These are phyloP conservation scores for Neolamprologus devosi DNA, from an alignment of 2,113 vertebrate species.

Conservation along the genomic window DNA sequence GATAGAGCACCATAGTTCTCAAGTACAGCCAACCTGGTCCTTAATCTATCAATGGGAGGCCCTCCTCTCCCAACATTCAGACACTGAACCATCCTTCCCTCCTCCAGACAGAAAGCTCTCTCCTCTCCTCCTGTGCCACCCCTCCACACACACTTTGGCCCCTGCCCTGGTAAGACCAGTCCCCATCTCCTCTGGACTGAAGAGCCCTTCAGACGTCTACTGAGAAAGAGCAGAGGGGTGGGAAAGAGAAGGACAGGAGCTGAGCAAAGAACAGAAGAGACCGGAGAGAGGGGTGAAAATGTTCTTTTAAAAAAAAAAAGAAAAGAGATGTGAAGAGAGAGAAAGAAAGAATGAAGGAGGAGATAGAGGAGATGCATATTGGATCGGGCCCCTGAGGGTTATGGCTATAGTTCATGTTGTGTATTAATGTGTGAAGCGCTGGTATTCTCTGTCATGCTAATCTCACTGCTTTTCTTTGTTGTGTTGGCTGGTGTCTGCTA, in stretches of 20 bases:
- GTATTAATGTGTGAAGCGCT: constrained; percentile 54
- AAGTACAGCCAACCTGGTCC: constrained; percentile 66
- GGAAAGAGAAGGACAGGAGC: constrained; percentile 48
- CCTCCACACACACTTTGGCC: constrained; percentile 15
- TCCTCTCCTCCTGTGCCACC: constrained; percentile 29
- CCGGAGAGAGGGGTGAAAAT: constrained; percentile 1
- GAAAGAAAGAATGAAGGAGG: constrained; percentile 38
- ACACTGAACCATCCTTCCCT: constrained; percentile 44
- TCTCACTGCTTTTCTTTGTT: constrained; percentile 55
- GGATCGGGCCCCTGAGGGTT: constrained; percentile 40
- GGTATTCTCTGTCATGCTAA: constrained; percentile 69
- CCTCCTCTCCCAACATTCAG: constrained; percentile 58
- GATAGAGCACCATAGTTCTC: constrained; percentile 57
- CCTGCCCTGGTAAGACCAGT: constrained; percentile 47
- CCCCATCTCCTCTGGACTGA: constrained; percentile 53
- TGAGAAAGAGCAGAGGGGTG: constrained; percentile 67
- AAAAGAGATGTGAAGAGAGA: constrained; percentile 38
- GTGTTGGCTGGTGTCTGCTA: constrained; percentile 49
- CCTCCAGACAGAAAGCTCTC: constrained; percentile 55
- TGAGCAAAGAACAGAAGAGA: constrained; percentile 24
- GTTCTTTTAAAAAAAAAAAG: background rate
- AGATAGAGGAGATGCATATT: constrained; percentile 53
- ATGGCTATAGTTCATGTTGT: constrained; percentile 45
- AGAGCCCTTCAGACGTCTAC: constrained; percentile 71
- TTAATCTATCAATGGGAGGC: constrained; percentile 68